Percentiles rank a stretch among this genome's conserved stretches.
Evolutionary conservation across 1,140 invertebrate genomes (phyloP).

Genomic region (Lasioglossum albipes): DNA sequence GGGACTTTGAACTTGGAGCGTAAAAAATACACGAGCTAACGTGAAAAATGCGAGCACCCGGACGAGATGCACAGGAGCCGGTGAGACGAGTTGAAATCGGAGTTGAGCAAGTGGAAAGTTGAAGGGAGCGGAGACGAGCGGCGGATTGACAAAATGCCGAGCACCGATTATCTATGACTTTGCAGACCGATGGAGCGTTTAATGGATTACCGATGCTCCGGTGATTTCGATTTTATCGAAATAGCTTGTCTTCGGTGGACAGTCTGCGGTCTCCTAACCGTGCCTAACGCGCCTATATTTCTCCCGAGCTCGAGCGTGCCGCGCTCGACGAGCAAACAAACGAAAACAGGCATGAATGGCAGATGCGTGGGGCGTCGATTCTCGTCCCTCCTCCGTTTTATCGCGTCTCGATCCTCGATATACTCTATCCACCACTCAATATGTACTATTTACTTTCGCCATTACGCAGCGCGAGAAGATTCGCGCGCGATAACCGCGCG

Average conservation of each 20-base stretch:
- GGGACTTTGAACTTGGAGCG: too few species aligned
- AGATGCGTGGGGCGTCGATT: too few species aligned
- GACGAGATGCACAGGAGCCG: neutral
- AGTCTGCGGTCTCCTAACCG: neutral
- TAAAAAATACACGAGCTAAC: neutral
- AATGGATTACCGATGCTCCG: conserved; percentile 69
- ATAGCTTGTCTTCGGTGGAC: conserved; percentile 38
- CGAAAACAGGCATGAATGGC: neutral
- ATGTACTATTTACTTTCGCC: too few species aligned
- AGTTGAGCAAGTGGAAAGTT: conserved; percentile 1
- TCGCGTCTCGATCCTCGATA: too few species aligned
- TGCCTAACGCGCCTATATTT: neutral
- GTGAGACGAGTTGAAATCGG: neutral
- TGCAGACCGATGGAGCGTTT: conserved; percentile 73
- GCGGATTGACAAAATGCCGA: neutral
- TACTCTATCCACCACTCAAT: too few species aligned
- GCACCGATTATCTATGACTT: conserved; percentile 75
- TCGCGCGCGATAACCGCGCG: too few species aligned
- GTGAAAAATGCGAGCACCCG: neutral
- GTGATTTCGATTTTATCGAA: conserved; percentile 61
- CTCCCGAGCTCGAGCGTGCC: neutral
- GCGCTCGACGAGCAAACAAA: neutral
- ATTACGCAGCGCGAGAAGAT: too few species aligned
- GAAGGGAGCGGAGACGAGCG: neutral
- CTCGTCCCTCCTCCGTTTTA: too few species aligned